Base-by-base conservation (phyloP, 2,113 vertebrate genomes). In the Labeo catla region DNA sequence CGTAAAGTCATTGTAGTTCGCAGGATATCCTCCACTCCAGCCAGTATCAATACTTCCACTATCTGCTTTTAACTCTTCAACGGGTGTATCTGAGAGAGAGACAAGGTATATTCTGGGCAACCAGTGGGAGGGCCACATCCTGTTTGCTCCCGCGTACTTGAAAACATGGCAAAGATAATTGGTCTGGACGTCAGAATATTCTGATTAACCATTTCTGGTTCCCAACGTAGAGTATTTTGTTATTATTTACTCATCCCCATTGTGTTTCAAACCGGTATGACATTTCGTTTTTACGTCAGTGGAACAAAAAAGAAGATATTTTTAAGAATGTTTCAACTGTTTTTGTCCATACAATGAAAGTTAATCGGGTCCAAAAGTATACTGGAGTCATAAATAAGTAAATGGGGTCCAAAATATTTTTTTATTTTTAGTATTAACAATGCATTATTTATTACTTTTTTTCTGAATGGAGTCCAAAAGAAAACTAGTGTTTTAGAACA, bases 91-190 rank as follows among this genome's bases (percentile, higher is more conserved):
- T 59, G 57, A 21, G 21, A n/a, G 57, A 59, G 57, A 59, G 59
- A 83, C 77, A 2, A 23, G 65, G 72, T 79, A 65, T 83, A 61
- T 83, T 36, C 28, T 54, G 49, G 19, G 28, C 84, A 43, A n/a
- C 23, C 65, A 45, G 84, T 92, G 89, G 93, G 91, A 54, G 88
- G 90, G 91, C 73, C 21, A 84, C 87, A 91, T 95, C 93, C 94
- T 94, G 94, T 94, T 94, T 94, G 91, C 63, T 72, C 83, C 50
- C 84, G 47, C 79, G 19, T 84, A 81, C 87, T 93, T 92, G 91
- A 93, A 92, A 92, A 73, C 89, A 87, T 74, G n/a, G 59, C 88
- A 74, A 57, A 45, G 66, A 80, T 76, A 73, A 81, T 82, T 81
- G 63, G 28, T 34, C 61, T 23, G 6, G 61, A 82, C 13, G n/a